A percentile compares a stretch with the other conserved stretches of the same genome.
These are phyloP conservation scores for Lamellibrachia luymesi DNA, from an alignment of 1,140 invertebrate genomes.

Conservation along the genomic window DNA sequence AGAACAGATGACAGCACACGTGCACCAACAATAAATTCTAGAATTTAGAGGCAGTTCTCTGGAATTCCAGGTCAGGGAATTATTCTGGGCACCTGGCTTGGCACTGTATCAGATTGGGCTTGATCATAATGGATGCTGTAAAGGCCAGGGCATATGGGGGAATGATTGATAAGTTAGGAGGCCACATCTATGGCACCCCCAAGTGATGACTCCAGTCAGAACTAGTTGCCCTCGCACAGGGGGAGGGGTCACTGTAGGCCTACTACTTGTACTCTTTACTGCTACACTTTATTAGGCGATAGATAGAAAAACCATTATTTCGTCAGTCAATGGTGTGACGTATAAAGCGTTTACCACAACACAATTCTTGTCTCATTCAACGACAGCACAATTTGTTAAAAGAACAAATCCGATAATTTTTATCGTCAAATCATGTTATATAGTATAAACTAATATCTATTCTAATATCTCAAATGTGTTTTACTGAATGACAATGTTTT, in stretches of 20 bases:
- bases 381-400: no score
- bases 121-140: background rate
- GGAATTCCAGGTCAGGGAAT: background rate
- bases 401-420: no score
- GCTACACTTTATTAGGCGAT: no score
- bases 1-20: background rate
- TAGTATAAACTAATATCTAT: no score
- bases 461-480: no score
- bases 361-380: no score
- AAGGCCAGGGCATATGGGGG: background rate
- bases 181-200: background rate
- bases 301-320: no score
- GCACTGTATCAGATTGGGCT: background rate
- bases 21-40: background rate
- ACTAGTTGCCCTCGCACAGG: background rate
- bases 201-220: background rate
- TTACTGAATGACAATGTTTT: no score
- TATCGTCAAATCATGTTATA: no score
- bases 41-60: background rate
- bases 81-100: background rate
- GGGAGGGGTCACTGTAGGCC: background rate
- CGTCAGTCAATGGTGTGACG: no score
- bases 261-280: no score
- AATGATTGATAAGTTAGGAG: background rate
- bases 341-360: no score